Percentiles rank a stretch among this genome's conserved stretches.
These are phyloP conservation scores for Mus spicilegus DNA, from an alignment of 2,113 vertebrate species.

Conservation along the genomic window DNA sequence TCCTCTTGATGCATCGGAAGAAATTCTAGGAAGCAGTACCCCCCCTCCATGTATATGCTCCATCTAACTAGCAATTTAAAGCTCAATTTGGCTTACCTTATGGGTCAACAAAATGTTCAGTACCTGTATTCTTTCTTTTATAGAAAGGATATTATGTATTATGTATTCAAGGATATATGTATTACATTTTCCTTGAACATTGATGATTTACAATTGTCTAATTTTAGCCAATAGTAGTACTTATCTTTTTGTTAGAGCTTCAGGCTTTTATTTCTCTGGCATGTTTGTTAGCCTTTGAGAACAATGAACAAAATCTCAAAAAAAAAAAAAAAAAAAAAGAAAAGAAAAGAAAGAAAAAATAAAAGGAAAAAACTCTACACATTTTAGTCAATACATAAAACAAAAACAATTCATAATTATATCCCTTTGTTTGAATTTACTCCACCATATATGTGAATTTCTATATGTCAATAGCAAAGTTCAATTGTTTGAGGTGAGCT, in stretches of 20 bases:
- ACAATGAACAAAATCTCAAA: neutral
- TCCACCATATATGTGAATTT: neutral
- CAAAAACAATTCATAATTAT: neutral
- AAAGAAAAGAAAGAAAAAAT: neutral
- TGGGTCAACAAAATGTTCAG: neutral
- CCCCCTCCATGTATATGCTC: neutral
- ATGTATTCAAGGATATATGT: neutral
- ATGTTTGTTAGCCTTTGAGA: neutral
- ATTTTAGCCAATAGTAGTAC: neutral
- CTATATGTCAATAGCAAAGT: neutral
- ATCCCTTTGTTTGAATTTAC: neutral
- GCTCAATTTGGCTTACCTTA: neutral
- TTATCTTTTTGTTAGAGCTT: neutral
- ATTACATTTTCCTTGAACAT: neutral
- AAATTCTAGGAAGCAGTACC: neutral
- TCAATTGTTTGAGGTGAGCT: too few relatives aligned
- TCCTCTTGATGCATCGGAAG: too few relatives aligned
- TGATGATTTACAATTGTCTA: neutral
- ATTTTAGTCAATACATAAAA: neutral
- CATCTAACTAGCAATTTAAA: neutral
- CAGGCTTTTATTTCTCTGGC: neutral
- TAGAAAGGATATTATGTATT: neutral
- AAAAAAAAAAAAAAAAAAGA: neutral
- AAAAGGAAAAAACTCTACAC: neutral
- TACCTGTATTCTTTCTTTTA: neutral